Percentiles rank a stretch among this genome's conserved stretches.
Conservation (phyloP, 2,888 invertebrate genomes). For the Leucoptera coffeella region DNA sequence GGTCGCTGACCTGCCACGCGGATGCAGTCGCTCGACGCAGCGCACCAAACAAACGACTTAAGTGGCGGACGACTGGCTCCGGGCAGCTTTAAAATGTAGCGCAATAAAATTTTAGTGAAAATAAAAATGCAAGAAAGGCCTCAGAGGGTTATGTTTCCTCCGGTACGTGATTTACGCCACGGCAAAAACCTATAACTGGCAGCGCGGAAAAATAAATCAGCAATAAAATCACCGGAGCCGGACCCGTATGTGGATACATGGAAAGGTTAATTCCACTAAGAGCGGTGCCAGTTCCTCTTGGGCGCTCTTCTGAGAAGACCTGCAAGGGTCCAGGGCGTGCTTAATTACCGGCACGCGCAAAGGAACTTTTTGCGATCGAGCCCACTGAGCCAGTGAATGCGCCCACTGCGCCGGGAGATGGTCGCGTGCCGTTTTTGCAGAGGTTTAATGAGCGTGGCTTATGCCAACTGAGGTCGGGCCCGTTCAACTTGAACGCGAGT, state of each 20-base stretch:
- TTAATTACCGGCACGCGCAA: constrained; percentile 45
- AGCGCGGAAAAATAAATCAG: no score
- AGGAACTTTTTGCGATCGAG: constrained; percentile 20
- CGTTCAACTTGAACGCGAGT: constrained; percentile 17
- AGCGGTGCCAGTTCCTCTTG: constrained; percentile 20
- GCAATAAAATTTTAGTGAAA: constrained; percentile 18
- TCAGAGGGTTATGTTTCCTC: constrained; percentile 11
- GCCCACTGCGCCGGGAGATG: constrained; percentile 18
- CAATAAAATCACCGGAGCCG: no score
- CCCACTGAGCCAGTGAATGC: constrained; percentile 26
- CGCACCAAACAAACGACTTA: no score
- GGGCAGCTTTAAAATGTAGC: constrained; percentile 19
- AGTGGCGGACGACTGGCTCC: constrained; percentile 8
- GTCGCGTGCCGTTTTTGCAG: constrained; percentile 35
- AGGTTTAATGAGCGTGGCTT: constrained; percentile 22
- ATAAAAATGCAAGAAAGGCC: constrained; percentile 12
- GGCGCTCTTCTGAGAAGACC: constrained; percentile 24
- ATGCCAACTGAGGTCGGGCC: constrained; percentile 29
- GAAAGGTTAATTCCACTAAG: constrained; percentile 1
- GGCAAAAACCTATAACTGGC: no score
- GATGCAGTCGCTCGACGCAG: constrained; percentile 18
- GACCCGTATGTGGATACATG: no score
- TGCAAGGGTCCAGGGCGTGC: constrained; percentile 22
- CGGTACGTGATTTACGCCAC: no score
- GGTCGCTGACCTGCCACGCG: constrained; percentile 34